A percentile compares a stretch with the other conserved stretches of the same genome.
phyloP scores from a whole-genome alignment of 2,113 vertebrate genomes.

The Thomomys bottae region DNA sequence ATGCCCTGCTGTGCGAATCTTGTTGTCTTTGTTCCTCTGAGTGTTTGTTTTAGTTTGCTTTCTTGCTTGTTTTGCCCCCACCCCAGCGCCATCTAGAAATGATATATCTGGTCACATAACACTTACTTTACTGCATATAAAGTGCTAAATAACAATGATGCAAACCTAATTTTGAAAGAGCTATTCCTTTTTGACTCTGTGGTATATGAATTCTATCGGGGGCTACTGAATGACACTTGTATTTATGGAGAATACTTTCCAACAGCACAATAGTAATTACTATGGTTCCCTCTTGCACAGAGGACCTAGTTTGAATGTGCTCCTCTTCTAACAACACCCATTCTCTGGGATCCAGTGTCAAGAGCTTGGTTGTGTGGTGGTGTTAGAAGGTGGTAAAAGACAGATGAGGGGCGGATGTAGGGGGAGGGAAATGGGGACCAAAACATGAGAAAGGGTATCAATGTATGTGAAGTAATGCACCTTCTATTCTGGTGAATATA shows the following conservation, averaged over 20 bases:
- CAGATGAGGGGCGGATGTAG: too few species aligned
- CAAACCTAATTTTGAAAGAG: background rate
- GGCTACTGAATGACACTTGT: background rate
- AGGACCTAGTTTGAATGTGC: background rate
- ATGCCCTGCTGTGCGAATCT: constrained; percentile 86
- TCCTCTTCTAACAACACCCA: too few species aligned
- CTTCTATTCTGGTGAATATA: too few species aligned
- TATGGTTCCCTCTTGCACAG: background rate
- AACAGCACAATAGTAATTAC: background rate
- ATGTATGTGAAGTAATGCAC: too few species aligned
- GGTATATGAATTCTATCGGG: background rate
- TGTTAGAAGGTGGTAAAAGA: background rate
- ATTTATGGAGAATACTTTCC: background rate
- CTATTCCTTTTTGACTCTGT: background rate
- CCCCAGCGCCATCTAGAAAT: background rate
- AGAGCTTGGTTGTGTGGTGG: background rate
- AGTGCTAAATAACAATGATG: background rate
- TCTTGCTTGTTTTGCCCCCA: background rate
- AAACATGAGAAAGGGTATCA: too few species aligned
- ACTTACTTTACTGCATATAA: background rate
- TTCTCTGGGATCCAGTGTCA: background rate
- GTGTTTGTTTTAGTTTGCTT: background rate
- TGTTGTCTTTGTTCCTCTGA: background rate
- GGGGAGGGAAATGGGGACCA: too few species aligned
- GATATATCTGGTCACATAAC: background rate